Evolutionary conservation across 2,113 vertebrate species (phyloP), one percentile per base, ranked within the genome.

Genomic region (Microtus ochrogaster): DNA sequence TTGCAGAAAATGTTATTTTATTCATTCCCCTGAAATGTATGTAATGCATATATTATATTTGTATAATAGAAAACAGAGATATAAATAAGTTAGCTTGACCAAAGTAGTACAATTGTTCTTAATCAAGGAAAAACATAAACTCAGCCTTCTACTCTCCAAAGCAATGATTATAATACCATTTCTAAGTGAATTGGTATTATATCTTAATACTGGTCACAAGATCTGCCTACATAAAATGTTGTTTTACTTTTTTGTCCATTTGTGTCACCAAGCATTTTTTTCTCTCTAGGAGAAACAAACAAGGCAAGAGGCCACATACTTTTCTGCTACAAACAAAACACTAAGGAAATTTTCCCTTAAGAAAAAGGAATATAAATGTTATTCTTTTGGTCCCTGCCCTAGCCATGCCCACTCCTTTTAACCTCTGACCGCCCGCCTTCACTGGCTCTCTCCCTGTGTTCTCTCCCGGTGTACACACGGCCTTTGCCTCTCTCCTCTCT

Each of bases 281-380:
- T 16, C 55, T 52, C 30, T 39, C n/a, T 8, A 95, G 24, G 61
- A 82, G 94, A 39, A 89, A 7, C 24, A 83, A 87, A 55, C 0
- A 83, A 4, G 26, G 22, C 3, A 83, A 90, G 1, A 84, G 33
- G 33, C 1, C 47, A 76, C 3, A 52, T 14, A 36, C 90, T 65
- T 65, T 65, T 78, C 28, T 93, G 63, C 87, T 79, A 10, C 5
- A 89, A 93, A 79, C 66, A 93, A 89, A 89, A 94, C 55, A 30
- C 7, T 66, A 83, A 83, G 36, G 52, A 77, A 49, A 97, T 79
- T 55, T 58, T 95, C 16, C 66, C 61, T 92, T 89, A 19, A 83
- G 19, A 52, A 47, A 63, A 94, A 8, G 58, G 6, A 21, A 22
- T 87, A 49, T 93, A n/a, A n/a, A n/a, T n/a, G n/a, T n/a, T n/a